These are phyloP conservation scores for Chlorocebus sabaeus DNA, from an alignment of 2,113 vertebrate species.

Conservation along the genomic window DNA sequence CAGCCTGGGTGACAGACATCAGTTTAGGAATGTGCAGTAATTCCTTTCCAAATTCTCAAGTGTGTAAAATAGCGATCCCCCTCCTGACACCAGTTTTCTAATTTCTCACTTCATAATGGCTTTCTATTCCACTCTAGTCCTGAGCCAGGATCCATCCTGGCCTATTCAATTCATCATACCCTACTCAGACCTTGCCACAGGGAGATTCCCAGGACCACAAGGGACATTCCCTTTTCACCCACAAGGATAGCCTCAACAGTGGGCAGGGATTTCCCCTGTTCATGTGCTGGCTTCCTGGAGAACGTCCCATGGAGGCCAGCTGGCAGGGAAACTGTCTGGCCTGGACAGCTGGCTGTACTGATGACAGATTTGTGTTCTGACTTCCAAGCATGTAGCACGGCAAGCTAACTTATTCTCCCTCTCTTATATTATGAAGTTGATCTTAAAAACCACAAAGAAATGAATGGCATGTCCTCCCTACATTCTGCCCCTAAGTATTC, in stretches of 20 bases:
- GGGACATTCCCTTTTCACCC: neutral
- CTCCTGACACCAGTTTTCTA: neutral
- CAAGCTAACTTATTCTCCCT: neutral
- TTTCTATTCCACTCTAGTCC: neutral
- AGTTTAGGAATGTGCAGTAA: neutral
- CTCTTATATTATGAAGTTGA: neutral
- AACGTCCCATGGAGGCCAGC: neutral
- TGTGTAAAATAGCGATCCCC: neutral
- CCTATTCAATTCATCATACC: neutral
- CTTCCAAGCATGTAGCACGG: neutral
- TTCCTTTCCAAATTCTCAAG: neutral
- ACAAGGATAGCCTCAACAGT: neutral
- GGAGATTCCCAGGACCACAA: neutral
- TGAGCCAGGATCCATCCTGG: neutral
- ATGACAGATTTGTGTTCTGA: neutral
- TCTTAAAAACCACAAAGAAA: neutral
- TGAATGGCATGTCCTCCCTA: neutral
- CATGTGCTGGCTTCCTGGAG: neutral
- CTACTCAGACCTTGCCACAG: neutral
- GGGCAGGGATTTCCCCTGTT: neutral
- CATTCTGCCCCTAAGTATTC: neutral
- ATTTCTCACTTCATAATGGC: neutral
- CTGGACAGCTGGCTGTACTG: fast-evolving
- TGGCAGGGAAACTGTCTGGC: neutral
- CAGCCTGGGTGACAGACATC: too few species aligned